Percentiles rank a stretch among this genome's conserved stretches.
These are phyloP conservation scores for Pseudopipra pipra DNA, from an alignment of 2,113 vertebrate genomes.

Conservation along the genomic window DNA sequence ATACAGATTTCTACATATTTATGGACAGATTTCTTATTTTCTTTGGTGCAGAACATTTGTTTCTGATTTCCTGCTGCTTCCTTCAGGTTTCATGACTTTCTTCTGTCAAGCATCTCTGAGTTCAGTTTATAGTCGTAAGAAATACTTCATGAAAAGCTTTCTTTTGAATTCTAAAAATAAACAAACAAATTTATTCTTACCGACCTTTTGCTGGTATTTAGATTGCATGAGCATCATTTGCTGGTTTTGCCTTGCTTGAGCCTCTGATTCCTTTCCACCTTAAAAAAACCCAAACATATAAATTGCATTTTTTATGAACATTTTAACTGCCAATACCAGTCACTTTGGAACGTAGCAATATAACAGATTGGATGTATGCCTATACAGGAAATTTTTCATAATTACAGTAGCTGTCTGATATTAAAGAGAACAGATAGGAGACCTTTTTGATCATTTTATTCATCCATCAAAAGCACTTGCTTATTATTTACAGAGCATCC, in stretches of 20 bases:
- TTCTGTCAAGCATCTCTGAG: neutral
- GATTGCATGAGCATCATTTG: conserved; percentile 45
- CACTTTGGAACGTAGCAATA: conserved; percentile 33
- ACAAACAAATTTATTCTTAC: conserved; percentile 14
- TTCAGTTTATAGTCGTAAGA: conserved; percentile 21
- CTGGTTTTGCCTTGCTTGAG: conserved; percentile 81
- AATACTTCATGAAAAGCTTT: conserved; percentile 8
- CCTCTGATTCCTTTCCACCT: conserved; percentile 76
- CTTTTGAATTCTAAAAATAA: conserved; percentile 11
- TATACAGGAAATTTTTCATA: conserved; percentile 24
- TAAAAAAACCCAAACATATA: neutral
- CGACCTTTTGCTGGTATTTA: conserved; percentile 85
- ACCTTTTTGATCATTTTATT: conserved; percentile 13
- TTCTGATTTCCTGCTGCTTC: neutral
- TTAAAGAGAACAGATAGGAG: conserved; percentile 15
- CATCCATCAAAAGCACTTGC: neutral
- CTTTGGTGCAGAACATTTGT: neutral
- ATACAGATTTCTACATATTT: neutral
- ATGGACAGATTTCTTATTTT: neutral
- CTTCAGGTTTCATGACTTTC: conserved; percentile 4
- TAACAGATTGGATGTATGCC: neutral
- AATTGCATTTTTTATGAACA: neutral
- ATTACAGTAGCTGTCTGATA: conserved; percentile 27
- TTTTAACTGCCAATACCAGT: conserved; percentile 46
- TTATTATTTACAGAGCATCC: conserved; percentile 22